Base-by-base conservation (phyloP, 1,140 invertebrate genomes). In the Drosophila subobscura region DNA sequence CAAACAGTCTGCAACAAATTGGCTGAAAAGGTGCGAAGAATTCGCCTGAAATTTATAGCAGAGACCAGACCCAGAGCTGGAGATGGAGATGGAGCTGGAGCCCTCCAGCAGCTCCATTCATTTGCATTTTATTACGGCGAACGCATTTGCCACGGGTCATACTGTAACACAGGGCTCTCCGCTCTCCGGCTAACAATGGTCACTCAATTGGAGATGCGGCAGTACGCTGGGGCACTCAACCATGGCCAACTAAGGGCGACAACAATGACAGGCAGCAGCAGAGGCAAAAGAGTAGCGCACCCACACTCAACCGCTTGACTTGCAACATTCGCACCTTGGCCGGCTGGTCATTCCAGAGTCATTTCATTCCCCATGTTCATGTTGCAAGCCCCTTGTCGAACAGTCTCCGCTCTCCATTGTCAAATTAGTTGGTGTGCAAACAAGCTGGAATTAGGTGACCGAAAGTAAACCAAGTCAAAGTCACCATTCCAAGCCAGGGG, bases 111-210 rank as follows among this genome's bases (percentile, higher is more conserved):
- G 55, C 59, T 12, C 33, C 83, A 88, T 88, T 88, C 79, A 88
- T 88, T 88, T 88, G 72, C 83, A 88, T 88, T 88, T 88, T 88
- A 88, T 88, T 79, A 72, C 79, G 52, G 70, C 77, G 49, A 52
- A 67, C 66, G 72, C 83, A 88, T 88, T 88, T 78, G 83, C 83
- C 83, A 88, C 83, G 83, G 84, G 83, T 88, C 83, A 89, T 88
- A 83, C 86, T 88, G 74, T 86, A 81, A 86, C 81, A 86, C 10
- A 37, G 33, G 79, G 44, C 72, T 47, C 29, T 20, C 27, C 6
- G 27, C 27, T 37, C 55, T 41, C 81, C 59, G 61, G 66, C 61
- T 86, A 86, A 86, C 83, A 88, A 85, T 86, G 83, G 83, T 72
- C 71, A 75, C 61, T 78, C 81, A 86, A 85, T 86, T 85, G 81